phyloP scores from a whole-genome alignment of 1,140 invertebrate species.

The Hyposmocoma kahamanoa region DNA sequence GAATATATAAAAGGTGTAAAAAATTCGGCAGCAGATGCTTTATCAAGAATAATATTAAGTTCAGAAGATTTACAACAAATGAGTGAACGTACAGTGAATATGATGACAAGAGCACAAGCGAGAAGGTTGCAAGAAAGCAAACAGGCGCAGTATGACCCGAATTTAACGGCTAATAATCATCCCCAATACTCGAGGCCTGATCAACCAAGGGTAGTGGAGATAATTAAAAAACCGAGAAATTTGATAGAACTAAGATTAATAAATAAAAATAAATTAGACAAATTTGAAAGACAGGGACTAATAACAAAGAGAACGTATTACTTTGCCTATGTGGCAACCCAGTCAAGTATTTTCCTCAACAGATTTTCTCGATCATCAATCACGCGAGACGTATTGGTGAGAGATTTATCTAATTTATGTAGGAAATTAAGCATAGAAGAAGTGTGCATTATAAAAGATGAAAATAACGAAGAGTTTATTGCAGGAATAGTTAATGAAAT shows the following conservation, averaged over 20 bases:
- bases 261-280: slow-evolving; percentile 2
- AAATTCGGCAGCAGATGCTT: slow-evolving; percentile 22
- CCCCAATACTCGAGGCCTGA: neutral
- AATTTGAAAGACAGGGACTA: slow-evolving; percentile 5
- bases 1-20: slow-evolving; percentile 30
- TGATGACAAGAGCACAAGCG: slow-evolving; percentile 5
- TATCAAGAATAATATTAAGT: slow-evolving; percentile 6
- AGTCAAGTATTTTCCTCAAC: neutral
- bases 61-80: slow-evolving; percentile 15
- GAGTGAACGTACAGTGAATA: slow-evolving; percentile 9
- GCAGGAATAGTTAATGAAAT: neutral
- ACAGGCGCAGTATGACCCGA: neutral
- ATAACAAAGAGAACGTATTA: neutral
- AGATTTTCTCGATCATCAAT: neutral
- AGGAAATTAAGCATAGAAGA: slow-evolving; percentile 1
- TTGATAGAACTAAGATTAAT: slow-evolving; percentile 14
- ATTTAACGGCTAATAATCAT: neutral
- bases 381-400: slow-evolving; percentile 5
- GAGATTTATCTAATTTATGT: neutral
- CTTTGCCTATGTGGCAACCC: neutral
- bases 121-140: neutral
- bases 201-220: neutral
- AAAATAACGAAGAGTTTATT: neutral
- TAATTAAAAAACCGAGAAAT: slow-evolving; percentile 8
- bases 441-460: slow-evolving; percentile 8